Conservation (phyloP, 64 coral and sea anemone species). For the Montipora foliosa region DNA sequence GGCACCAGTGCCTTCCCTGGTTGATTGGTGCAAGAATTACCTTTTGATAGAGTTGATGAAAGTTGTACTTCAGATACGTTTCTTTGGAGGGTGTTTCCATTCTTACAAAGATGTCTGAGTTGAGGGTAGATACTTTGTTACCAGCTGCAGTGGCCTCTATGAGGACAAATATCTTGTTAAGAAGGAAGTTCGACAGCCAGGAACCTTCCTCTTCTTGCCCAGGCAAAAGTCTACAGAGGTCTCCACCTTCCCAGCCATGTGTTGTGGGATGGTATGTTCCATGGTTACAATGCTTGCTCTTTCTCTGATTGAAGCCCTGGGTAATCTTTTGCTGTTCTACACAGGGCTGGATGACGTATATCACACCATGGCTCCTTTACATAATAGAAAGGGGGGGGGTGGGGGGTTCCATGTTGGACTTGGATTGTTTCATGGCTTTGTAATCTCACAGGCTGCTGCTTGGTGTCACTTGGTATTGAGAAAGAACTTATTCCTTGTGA, state of each 20-base stretch:
- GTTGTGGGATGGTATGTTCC: neutral
- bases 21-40: constrained; percentile 74
- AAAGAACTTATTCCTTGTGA: constrained; percentile 25
- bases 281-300: neutral
- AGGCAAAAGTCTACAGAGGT: neutral
- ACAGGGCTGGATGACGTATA: neutral
- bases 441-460: neutral
- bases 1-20: constrained; percentile 57
- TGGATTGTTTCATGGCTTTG: neutral
- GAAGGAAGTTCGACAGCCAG: constrained; percentile 8
- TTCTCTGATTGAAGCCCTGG: neutral
- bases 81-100: constrained; percentile 58
- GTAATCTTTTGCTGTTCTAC: constrained; percentile 4
- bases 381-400: neutral
- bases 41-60: constrained; percentile 44
- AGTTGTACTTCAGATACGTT: constrained; percentile 47
- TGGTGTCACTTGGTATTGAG: neutral
- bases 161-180: constrained; percentile 5
- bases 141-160: constrained; percentile 11
- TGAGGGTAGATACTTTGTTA: constrained; percentile 55
- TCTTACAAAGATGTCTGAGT: constrained; percentile 60
- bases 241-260: neutral
- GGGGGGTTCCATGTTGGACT: neutral
- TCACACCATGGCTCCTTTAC: neutral
- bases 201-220: neutral